These are phyloP conservation scores for Scaptomyza pallida DNA, from an alignment of 1,140 invertebrate genomes.

Conservation along the genomic window DNA sequence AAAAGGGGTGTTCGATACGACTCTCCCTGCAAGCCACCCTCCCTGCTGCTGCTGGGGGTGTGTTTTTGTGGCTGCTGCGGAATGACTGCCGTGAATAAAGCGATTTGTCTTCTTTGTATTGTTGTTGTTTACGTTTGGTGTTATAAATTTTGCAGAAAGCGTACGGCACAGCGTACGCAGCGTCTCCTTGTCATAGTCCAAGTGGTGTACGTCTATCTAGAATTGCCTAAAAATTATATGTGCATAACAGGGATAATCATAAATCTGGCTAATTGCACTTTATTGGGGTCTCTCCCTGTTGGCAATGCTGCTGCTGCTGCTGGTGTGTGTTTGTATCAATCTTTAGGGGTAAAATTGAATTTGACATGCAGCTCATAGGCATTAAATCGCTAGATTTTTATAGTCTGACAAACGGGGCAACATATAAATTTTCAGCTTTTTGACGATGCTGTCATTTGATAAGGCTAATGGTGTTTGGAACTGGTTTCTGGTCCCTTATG, in stretches of 20 bases:
- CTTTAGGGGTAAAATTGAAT: slow-evolving; percentile 75
- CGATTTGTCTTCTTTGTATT: slow-evolving; percentile 69
- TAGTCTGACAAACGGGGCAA: slow-evolving; percentile 42
- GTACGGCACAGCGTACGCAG: slow-evolving; percentile 51
- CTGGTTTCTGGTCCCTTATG: background rate
- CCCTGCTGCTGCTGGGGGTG: slow-evolving; percentile 33
- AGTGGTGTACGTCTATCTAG: slow-evolving; percentile 50
- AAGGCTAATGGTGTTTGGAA: slow-evolving; percentile 65
- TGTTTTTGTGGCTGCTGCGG: slow-evolving; percentile 64
- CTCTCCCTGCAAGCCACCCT: background rate
- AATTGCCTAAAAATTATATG: slow-evolving; percentile 83
- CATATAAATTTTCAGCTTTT: slow-evolving; percentile 73
- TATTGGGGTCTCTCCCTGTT: slow-evolving; percentile 72
- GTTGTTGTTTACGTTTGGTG: slow-evolving; percentile 79
- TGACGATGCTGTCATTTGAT: slow-evolving; percentile 62
- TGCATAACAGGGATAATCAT: slow-evolving; percentile 84
- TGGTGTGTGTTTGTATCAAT: slow-evolving; percentile 35
- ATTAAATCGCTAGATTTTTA: slow-evolving; percentile 67
- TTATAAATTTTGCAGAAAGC: slow-evolving; percentile 72
- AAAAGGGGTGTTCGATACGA: slow-evolving; percentile 35
- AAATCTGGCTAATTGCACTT: slow-evolving; percentile 84
- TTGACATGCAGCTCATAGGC: slow-evolving; percentile 73
- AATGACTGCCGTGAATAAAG: slow-evolving; percentile 70
- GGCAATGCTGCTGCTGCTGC: background rate
- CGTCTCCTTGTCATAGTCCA: slow-evolving; percentile 1